Conservation (phyloP, 2,113 vertebrate species). For the Odocoileus virginianus region DNA sequence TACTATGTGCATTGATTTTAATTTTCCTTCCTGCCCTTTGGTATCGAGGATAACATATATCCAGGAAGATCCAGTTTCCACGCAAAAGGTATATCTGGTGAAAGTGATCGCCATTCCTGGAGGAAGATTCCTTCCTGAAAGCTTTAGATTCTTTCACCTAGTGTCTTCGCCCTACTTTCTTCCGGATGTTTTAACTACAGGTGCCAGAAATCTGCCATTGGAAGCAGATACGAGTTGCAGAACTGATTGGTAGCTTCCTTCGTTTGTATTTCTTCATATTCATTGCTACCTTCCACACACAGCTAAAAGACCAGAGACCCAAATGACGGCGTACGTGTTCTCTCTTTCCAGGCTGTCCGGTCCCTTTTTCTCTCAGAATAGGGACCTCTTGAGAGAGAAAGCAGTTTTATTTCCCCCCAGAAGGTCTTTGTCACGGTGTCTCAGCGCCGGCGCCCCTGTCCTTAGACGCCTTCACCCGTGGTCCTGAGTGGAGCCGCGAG, state of each 20-base stretch:
- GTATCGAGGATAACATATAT: not conserved
- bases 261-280: constrained; percentile 36
- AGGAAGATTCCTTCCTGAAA: not conserved
- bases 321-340: not conserved
- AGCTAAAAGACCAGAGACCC: not conserved
- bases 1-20: not conserved
- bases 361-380: not conserved
- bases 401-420: not conserved
- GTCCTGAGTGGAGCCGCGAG: not conserved
- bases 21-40: not conserved
- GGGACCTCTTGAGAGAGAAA: not conserved
- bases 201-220: not conserved
- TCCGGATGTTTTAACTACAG: not conserved
- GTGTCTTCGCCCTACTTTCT: not conserved
- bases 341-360: not conserved
- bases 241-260: constrained; percentile 3
- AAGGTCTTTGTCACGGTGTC: not conserved
- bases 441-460: not conserved
- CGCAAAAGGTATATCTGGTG: not conserved
- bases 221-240: constrained; percentile 14
- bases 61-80: not conserved
- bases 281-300: not conserved
- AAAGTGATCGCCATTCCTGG: not conserved
- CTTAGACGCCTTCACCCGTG: not conserved
- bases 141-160: not conserved